phyloP scores from a whole-genome alignment of 2,797 vertebrate species.

The Coranthus polyacanthus region DNA sequence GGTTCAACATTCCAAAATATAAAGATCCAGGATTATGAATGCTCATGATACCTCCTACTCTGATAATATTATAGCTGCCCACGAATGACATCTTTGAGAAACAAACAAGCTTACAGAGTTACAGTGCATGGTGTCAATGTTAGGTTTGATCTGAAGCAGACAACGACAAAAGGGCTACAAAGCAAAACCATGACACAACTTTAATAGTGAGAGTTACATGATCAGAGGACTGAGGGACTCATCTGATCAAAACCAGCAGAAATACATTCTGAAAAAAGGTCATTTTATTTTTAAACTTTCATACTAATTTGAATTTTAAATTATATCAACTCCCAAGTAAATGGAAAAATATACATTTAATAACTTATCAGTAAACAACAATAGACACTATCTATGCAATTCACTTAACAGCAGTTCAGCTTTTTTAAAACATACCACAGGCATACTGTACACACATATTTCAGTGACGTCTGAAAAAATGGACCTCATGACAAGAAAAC shows the following conservation, averaged over 20 bases:
- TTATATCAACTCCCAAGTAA: conserved; percentile 62
- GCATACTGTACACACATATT: conserved; percentile 68
- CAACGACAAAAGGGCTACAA: conserved; percentile 45
- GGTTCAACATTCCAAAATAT: conserved; percentile 86
- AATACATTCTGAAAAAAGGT: conserved; percentile 77
- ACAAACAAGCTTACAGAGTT: conserved; percentile 76
- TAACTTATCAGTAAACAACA: conserved; percentile 75
- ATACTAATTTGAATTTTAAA: conserved; percentile 55
- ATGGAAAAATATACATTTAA: conserved; percentile 84
- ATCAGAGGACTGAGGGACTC: conserved; percentile 26
- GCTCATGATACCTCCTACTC: conserved; percentile 65
- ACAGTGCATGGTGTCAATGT: conserved; percentile 57
- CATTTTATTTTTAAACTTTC: conserved; percentile 52
- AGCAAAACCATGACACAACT: conserved; percentile 45
- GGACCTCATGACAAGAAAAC: conserved; percentile 63
- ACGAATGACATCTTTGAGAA: conserved; percentile 82
- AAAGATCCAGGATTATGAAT: conserved; percentile 81
- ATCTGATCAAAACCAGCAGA: conserved; percentile 60
- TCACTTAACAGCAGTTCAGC: conserved; percentile 66
- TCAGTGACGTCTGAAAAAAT: conserved; percentile 66
- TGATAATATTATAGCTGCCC: conserved; percentile 76
- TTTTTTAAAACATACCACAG: conserved; percentile 68
- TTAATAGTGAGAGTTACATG: conserved; percentile 58
- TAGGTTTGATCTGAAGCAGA: conserved; percentile 49
- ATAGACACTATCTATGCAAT: conserved; percentile 76